Percentiles rank a stretch among this genome's conserved stretches.
Evolutionary conservation across 2,113 vertebrate genomes (phyloP).

Genomic region (Pangasianodon hypophthalmus): DNA sequence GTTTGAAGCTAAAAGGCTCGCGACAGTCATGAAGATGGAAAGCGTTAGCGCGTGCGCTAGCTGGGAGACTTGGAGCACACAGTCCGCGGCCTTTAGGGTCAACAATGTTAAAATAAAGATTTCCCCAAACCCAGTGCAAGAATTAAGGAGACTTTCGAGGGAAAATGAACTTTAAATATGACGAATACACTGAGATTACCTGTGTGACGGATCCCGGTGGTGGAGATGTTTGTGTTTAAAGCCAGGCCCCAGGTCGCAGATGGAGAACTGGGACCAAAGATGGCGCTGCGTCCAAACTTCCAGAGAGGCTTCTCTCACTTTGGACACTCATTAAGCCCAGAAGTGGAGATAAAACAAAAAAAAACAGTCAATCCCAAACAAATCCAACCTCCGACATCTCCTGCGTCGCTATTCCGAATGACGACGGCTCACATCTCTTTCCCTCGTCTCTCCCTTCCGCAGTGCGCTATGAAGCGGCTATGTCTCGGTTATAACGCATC

Average conservation of each 20-base stretch:
- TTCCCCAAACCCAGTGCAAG: too few relatives aligned
- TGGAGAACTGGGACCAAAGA: slow-evolving; percentile 95
- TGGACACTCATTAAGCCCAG: slow-evolving; percentile 95
- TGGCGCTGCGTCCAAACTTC: slow-evolving; percentile 99
- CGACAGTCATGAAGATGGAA: neutral
- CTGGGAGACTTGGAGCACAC: neutral
- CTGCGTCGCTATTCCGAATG: slow-evolving; percentile 57
- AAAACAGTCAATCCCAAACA: slow-evolving; percentile 57
- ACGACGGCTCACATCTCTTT: slow-evolving; percentile 54
- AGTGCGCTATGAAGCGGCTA: neutral
- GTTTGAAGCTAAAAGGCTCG: neutral
- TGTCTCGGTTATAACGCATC: slow-evolving; percentile 1
- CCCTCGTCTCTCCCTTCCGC: neutral
- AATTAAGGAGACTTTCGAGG: neutral
- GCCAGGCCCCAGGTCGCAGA: slow-evolving; percentile 82
- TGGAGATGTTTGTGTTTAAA: slow-evolving; percentile 85
- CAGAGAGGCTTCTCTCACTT: slow-evolving; percentile 90
- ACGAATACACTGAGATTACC: slow-evolving; percentile 69
- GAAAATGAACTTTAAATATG: neutral
- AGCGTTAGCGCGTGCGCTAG: neutral
- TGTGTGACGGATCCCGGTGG: slow-evolving; percentile 84
- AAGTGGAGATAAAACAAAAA: slow-evolving; percentile 65
- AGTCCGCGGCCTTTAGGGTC: neutral
- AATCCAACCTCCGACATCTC: slow-evolving; percentile 57
- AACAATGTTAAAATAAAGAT: too few relatives aligned